A percentile compares a stretch with the other conserved stretches of the same genome.
These are phyloP conservation scores for Phlogophora meticulosa DNA, from an alignment of 2,888 invertebrate species.

Conservation along the genomic window DNA sequence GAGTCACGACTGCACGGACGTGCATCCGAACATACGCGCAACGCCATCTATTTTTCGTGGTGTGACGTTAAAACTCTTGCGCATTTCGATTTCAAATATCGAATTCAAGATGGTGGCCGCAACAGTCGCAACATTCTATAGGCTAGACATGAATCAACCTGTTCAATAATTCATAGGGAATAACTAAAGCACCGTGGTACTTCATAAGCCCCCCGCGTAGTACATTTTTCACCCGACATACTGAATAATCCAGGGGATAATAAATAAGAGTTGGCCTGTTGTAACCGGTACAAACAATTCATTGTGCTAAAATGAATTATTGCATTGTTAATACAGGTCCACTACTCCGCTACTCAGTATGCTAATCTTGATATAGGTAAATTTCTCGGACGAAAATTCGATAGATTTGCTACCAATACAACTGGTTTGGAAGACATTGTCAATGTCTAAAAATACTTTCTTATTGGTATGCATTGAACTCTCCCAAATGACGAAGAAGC, in stretches of 20 bases:
- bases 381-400: constrained; percentile 50
- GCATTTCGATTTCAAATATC: constrained; percentile 72
- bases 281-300: constrained; percentile 74
- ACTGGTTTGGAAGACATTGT: constrained; percentile 36
- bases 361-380: constrained; percentile 46
- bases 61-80: constrained; percentile 65
- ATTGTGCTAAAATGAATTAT: constrained; percentile 77
- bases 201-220: constrained; percentile 84
- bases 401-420: constrained; percentile 15
- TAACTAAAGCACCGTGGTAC: constrained; percentile 80
- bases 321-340: constrained; percentile 65
- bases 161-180: constrained; percentile 87
- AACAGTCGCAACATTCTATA: constrained; percentile 71
- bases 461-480: constrained; percentile 49
- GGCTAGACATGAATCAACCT: constrained; percentile 83
- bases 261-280: constrained; percentile 76
- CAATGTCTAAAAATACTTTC: constrained; percentile 43
- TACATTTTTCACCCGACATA: constrained; percentile 84
- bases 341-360: constrained; percentile 66
- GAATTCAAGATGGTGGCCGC: constrained; percentile 74
- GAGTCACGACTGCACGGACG: constrained; percentile 57
- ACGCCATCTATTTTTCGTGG: constrained; percentile 64
- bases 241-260: constrained; percentile 75
- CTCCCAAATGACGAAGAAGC: constrained; percentile 45
- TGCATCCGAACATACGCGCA: constrained; percentile 46